These are phyloP conservation scores for Balanococcus diminutus DNA, from an alignment of 2,888 invertebrate species.

Conservation along the genomic window DNA sequence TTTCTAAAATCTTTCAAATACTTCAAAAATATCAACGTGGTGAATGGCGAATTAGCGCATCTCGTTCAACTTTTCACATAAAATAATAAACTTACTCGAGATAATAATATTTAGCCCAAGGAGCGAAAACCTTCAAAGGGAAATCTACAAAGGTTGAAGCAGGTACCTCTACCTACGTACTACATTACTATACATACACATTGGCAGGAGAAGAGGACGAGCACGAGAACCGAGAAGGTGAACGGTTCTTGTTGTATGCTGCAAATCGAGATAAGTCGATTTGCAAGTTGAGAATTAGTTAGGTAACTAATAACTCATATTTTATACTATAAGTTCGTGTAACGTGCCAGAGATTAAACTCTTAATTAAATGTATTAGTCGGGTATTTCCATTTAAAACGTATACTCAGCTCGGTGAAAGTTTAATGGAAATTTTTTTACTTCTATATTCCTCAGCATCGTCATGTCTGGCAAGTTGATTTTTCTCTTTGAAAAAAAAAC, in stretches of 20 bases:
- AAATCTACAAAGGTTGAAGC: neutral
- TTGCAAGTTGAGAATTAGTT: constrained; percentile 11
- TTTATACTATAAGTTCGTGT: constrained; percentile 18
- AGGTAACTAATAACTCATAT: constrained; percentile 25
- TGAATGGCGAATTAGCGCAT: no score
- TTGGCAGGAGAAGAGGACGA: neutral
- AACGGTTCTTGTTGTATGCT: neutral
- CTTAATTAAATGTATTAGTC: constrained; percentile 20
- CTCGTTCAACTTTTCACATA: neutral
- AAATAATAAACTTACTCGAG: neutral
- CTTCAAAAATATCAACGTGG: no score
- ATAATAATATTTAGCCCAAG: neutral
- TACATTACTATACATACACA: neutral
- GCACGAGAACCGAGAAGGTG: neutral
- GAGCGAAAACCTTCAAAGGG: neutral
- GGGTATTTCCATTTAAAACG: constrained; percentile 16
- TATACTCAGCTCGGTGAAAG: neutral
- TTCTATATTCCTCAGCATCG: neutral
- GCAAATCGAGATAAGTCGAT: constrained; percentile 13
- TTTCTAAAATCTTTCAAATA: no score
- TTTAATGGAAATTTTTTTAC: neutral
- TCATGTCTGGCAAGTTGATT: no score
- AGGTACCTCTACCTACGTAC: no score
- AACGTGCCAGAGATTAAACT: constrained; percentile 24
- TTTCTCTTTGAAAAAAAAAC: no score